Conservation (phyloP, 2,797 vertebrate genomes). For the Phylloscopus collybita region DNA sequence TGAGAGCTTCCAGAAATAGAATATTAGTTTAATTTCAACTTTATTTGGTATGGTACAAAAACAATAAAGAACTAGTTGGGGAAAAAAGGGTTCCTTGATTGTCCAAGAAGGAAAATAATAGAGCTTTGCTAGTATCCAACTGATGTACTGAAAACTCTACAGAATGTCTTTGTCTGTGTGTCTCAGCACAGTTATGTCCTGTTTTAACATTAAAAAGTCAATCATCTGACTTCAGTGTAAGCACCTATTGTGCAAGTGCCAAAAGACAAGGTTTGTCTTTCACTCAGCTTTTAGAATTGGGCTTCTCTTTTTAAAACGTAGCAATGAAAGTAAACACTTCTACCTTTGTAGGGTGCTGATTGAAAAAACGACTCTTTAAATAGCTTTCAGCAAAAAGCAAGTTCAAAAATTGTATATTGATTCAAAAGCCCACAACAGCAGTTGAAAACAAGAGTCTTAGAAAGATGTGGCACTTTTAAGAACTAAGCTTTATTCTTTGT, state of each 20-base stretch:
- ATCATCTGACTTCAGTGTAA: not conserved
- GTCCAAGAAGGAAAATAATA: not conserved
- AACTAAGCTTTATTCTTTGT: slow-evolving; percentile 53
- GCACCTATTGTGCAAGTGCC: not conserved
- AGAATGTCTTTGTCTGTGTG: not conserved
- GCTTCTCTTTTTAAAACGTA: not conserved
- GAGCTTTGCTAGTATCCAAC: not conserved
- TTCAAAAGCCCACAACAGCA: slow-evolving; percentile 27
- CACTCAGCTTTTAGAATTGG: slow-evolving; percentile 7
- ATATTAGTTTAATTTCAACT: not conserved
- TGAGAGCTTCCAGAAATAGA: not conserved
- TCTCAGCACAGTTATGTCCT: not conserved
- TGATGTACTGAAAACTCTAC: not conserved
- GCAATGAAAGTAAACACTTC: slow-evolving; percentile 1
- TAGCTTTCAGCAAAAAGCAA: slow-evolving; percentile 27
- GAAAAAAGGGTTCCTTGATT: not conserved
- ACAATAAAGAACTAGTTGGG: not conserved
- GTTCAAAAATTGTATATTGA: slow-evolving; percentile 44
- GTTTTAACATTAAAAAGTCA: not conserved
- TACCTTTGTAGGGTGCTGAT: not conserved
- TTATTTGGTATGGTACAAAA: not conserved
- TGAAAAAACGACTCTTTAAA: slow-evolving; percentile 31
- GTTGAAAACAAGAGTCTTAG: slow-evolving; percentile 6
- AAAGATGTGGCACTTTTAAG: slow-evolving; percentile 45
- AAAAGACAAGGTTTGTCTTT: not conserved